A percentile compares a stretch with the other conserved stretches of the same genome.
Evolutionary conservation across 1,140 invertebrate species (phyloP).

Genomic region (Aphidius gifuensis): DNA sequence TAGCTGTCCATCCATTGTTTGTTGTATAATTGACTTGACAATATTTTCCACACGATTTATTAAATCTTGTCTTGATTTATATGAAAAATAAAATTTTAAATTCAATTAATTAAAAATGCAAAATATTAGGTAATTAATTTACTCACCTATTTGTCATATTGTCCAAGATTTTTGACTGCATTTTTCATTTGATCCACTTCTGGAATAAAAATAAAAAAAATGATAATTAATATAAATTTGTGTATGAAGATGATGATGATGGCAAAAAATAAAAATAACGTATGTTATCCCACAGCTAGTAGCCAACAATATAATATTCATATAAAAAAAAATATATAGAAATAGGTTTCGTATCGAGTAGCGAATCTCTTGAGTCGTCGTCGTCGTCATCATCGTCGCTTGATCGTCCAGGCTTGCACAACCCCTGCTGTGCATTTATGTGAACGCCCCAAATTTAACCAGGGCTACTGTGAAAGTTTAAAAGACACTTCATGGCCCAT

Average conservation of each 20-base stretch:
- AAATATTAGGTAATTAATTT: background rate
- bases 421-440: slow-evolving; percentile 51
- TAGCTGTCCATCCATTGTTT: slow-evolving; percentile 17
- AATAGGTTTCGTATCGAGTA: slow-evolving; percentile 49
- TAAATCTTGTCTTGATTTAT: slow-evolving; percentile 18
- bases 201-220: background rate
- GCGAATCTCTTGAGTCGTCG: slow-evolving; percentile 43
- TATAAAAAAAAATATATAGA: slow-evolving; percentile 6
- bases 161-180: no score
- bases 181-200: background rate
- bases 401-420: no score
- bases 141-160: background rate
- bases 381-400: no score
- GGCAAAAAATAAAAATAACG: no score
- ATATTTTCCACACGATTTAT: slow-evolving; percentile 33
- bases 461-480: slow-evolving; percentile 25
- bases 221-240: no score
- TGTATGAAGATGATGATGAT: no score
- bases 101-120: slow-evolving; percentile 1
- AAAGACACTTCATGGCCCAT: slow-evolving; percentile 47
- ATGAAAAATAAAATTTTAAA: background rate
- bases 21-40: slow-evolving; percentile 7
- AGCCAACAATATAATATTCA: background rate
- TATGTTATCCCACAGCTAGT: no score
- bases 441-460: slow-evolving; percentile 42